Conservation (phyloP, 2,797 vertebrate genomes). For the Brachyalestes nurse region DNA sequence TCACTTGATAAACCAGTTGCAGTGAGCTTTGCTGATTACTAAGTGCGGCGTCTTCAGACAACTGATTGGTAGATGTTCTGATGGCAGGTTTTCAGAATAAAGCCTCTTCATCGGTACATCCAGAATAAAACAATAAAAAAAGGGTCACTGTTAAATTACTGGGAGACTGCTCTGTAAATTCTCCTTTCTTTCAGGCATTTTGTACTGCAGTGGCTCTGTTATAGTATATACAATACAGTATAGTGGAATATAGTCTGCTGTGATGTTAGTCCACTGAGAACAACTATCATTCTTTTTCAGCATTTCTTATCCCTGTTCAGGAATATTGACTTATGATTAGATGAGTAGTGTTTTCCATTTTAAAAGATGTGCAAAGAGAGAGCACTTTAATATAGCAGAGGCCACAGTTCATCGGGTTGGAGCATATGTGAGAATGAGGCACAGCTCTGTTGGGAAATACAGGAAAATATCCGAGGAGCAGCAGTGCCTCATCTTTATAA, state of each 20-base stretch:
- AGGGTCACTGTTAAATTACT: too few species aligned
- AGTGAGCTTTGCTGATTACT: too few species aligned
- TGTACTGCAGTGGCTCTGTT: not conserved
- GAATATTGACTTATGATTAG: conserved; percentile 9
- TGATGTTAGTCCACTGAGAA: not conserved
- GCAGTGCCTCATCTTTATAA: conserved; percentile 31
- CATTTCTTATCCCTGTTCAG: not conserved
- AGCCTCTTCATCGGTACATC: too few species aligned
- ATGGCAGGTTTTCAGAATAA: too few species aligned
- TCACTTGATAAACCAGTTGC: too few species aligned
- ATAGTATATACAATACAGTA: too few species aligned
- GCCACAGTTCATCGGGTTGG: conserved; percentile 3
- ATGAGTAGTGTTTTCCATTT: not conserved
- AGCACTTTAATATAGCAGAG: not conserved
- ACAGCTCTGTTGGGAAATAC: conserved; percentile 28
- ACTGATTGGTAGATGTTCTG: too few species aligned
- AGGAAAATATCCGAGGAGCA: conserved; percentile 18
- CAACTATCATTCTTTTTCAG: not conserved
- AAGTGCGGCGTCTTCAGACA: too few species aligned
- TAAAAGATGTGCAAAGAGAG: not conserved
- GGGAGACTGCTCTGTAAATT: not conserved
- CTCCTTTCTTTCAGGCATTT: not conserved
- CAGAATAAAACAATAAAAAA: too few species aligned
- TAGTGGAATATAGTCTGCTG: not conserved
- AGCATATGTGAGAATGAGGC: conserved; percentile 31